A percentile compares a stretch with the other conserved stretches of the same genome.
These are phyloP conservation scores for Rhamphomyia laevipes DNA, from an alignment of 2,888 invertebrate genomes.

Conservation along the genomic window DNA sequence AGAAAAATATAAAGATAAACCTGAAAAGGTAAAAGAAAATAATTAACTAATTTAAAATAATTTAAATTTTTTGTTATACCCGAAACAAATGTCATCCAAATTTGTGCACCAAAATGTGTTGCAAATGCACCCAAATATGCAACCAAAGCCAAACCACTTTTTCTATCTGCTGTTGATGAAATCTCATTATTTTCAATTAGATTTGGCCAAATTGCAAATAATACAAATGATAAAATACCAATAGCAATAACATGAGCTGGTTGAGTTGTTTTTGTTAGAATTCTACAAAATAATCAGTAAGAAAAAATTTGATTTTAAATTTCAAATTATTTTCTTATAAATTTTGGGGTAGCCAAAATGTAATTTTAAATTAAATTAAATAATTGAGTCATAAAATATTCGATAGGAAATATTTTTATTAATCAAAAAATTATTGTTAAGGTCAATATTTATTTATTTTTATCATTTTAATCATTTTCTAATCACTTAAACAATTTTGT, in stretches of 20 bases:
- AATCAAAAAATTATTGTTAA: too few species aligned
- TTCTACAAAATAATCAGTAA: slow-evolving; percentile 37
- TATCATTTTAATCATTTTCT: too few species aligned
- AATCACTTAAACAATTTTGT: too few species aligned
- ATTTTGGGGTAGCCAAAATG: too few species aligned
- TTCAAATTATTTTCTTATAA: background rate
- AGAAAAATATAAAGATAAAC: slow-evolving; percentile 72
- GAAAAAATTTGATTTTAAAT: slow-evolving; percentile 6
- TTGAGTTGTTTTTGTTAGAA: slow-evolving; percentile 59
- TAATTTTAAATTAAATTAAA: too few species aligned
- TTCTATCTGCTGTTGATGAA: slow-evolving; percentile 10
- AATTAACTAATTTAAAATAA: background rate
- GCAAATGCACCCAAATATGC: slow-evolving; percentile 68
- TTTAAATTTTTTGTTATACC: slow-evolving; percentile 43
- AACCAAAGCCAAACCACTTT: slow-evolving; percentile 39
- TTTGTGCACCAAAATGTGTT: slow-evolving; percentile 73
- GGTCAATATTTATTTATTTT: too few species aligned
- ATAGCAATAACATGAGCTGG: slow-evolving; percentile 64
- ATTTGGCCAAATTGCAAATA: slow-evolving; percentile 41
- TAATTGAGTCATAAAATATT: too few species aligned
- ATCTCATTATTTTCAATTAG: slow-evolving; percentile 23
- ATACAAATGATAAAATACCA: slow-evolving; percentile 45
- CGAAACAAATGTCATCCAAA: slow-evolving; percentile 90
- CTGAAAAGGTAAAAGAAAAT: slow-evolving; percentile 38
- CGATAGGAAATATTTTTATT: too few species aligned